These are phyloP conservation scores for Pomacea maculata DNA, from an alignment of 1,140 invertebrate genomes.

Conservation along the genomic window DNA sequence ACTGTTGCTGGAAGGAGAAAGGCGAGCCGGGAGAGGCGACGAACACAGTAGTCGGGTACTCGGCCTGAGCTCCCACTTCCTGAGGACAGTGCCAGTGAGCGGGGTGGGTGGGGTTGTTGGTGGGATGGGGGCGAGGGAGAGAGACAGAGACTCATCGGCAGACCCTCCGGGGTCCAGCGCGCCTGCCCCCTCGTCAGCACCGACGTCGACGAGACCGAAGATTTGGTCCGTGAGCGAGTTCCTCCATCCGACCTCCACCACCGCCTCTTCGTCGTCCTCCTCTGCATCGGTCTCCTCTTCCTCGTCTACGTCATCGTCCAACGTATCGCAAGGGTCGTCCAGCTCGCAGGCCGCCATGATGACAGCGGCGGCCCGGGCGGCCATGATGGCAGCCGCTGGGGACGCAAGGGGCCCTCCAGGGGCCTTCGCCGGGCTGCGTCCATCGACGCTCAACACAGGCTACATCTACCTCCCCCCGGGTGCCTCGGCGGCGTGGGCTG, in stretches of 20 bases:
- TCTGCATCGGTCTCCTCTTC: slow-evolving; percentile 19
- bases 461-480: slow-evolving; percentile 37
- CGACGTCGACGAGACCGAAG: slow-evolving; percentile 34
- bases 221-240: slow-evolving; percentile 48
- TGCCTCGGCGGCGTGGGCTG: slow-evolving; percentile 30
- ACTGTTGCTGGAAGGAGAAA: too few relatives aligned
- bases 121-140: background rate
- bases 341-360: slow-evolving; percentile 19
- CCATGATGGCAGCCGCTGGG: slow-evolving; percentile 16
- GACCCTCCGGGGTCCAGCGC: background rate
- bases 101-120: background rate
- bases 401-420: background rate
- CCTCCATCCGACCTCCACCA: slow-evolving; percentile 33
- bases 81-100: too few relatives aligned
- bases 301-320: slow-evolving; percentile 17
- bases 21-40: background rate
- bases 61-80: background rate
- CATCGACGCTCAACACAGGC: slow-evolving; percentile 29
- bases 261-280: slow-evolving; percentile 14
- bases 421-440: slow-evolving; percentile 5
- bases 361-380: slow-evolving; percentile 17
- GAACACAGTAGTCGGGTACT: background rate
- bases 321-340: slow-evolving; percentile 9
- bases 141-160: background rate
- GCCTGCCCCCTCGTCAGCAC: background rate